Base-by-base conservation (phyloP, 2,113 vertebrate genomes). In the Melanocharis versteri region DNA sequence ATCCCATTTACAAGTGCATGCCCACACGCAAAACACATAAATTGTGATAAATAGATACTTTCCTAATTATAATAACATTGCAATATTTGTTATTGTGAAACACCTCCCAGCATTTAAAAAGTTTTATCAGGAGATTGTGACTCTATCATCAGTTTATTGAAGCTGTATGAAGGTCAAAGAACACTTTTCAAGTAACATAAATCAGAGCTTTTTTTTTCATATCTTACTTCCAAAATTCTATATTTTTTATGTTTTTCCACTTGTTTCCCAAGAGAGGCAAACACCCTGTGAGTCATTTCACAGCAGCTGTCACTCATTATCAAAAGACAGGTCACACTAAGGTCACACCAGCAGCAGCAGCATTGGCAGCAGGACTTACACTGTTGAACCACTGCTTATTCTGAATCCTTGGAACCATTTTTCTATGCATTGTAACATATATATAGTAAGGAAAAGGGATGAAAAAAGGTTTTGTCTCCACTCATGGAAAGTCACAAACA, bases 251-350 rank as follows among this genome's bases (percentile, higher is more conserved):
- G 48, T 61, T 91, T 93, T 96, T 79, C 58, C 33, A 77, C 17
- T 79, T 93, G 45, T 80, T 80, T 30, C 48, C 70, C 66, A 54
- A 69, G 70, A 91, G 31, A 95, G 42, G 21, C 62, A 93, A 88
- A 82, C 28, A 76, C 15, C 24, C 22, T 71, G 7, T 75, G 60
- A 75, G 57, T 48, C 57, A 79, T 94, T 89, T 75, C 70, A 44
- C 35, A 93, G 50, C 66, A 91, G 53, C 87, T 96, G 72, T 96
- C 91, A 87, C 26, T 92, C 53, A 57, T 75, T 79, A 51, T 83
- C 57, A 85, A 64, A 95, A 44, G 44, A 76, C 58, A 93, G 81
- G 62, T 92, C 66, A 66, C 47, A 54, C 21, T 79, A 82, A 80
- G 81, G 81, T 72, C 28, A 37, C 56, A 48, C n/a, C 39, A 95